Base-by-base conservation (phyloP, 2,797 vertebrate genomes). In the Hypotaenidia philippensis region DNA sequence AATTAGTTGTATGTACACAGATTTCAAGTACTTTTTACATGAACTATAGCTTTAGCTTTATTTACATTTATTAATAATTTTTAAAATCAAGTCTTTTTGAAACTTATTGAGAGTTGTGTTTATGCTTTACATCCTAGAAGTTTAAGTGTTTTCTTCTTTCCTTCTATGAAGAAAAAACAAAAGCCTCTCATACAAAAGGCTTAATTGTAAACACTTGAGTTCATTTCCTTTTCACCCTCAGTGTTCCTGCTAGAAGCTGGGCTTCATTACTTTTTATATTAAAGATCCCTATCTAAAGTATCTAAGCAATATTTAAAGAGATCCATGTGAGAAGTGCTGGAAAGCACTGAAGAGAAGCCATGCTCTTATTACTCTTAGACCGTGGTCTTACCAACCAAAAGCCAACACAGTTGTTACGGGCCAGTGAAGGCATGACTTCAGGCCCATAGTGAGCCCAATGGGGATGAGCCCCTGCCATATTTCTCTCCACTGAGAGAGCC, bases 211-310 rank as follows among this genome's bases (percentile, higher is more conserved):
- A 81, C 36, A 88, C 49, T 83, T 77, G 40, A 87, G 10, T 56
- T 88, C 4, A 77, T 88, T 85, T 90, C 53, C 29, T 93, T 82
- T 80, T 59, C 63, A 59, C 32, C 21, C 26, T 64, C 31, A 32
- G 44, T 18, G n/a, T 4, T 81, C 45, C 47, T 0, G 0, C 65
- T 34, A 34, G 66, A 78, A 83, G 74, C 12, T 5, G 2, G 0
- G 5, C 79, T 91, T 66, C 68, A 75, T 63, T 91, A 64, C 34
- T 66, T 95, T 89, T 26, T 63, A 53, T 83, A 87, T 89, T 94
- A 93, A 87, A 93, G 57, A 94, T 90, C n/a, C 7, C 32, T 88
- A 88, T 88, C 79, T 86, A 70, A 91, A 96, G 57, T 45, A 64
- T 40, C 23, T 22, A 41, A 5, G 27, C 27, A 82, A 68, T 87